phyloP scores from a whole-genome alignment of 1,140 invertebrate species.

The Holcopasites calliopsidis region DNA sequence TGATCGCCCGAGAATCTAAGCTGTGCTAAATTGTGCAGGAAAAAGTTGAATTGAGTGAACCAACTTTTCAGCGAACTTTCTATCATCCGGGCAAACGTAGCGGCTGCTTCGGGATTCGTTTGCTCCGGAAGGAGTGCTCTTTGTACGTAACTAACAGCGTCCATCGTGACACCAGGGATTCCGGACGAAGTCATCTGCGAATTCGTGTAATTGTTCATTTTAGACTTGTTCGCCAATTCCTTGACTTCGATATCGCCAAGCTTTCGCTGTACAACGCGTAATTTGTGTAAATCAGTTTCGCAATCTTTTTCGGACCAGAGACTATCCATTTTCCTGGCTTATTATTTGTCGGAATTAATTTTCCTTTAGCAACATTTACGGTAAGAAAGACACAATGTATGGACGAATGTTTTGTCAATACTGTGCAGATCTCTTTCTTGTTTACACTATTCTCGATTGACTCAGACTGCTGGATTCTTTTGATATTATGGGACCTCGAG shows the following conservation, averaged over 20 bases:
- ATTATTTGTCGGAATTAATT: background rate
- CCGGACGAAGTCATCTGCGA: slow-evolving; percentile 95
- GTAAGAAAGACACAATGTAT: background rate
- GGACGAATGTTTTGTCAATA: background rate
- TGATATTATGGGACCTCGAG: slow-evolving; percentile 37
- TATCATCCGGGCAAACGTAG: slow-evolving; percentile 95
- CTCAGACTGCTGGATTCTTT: slow-evolving; percentile 36
- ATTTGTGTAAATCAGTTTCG: slow-evolving; percentile 33
- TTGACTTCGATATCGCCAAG: slow-evolving; percentile 64
- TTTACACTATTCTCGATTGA: slow-evolving; percentile 34
- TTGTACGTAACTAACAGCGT: slow-evolving; percentile 96
- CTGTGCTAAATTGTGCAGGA: slow-evolving; percentile 97
- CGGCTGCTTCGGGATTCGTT: slow-evolving; percentile 96
- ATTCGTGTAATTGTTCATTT: slow-evolving; percentile 72
- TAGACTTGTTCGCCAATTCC: slow-evolving; percentile 61
- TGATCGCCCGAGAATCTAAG: slow-evolving; percentile 93
- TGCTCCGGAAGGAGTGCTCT: slow-evolving; percentile 92
- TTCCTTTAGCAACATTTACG: background rate
- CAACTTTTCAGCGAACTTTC: slow-evolving; percentile 92
- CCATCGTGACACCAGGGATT: slow-evolving; percentile 94
- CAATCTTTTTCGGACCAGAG: slow-evolving; percentile 34
- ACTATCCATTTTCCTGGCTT: slow-evolving; percentile 50
- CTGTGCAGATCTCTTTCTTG: background rate
- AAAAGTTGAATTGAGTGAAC: slow-evolving; percentile 98
- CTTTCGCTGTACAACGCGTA: slow-evolving; percentile 49